Base-by-base conservation (phyloP, 2,113 vertebrate species). In the Lagopus muta region DNA sequence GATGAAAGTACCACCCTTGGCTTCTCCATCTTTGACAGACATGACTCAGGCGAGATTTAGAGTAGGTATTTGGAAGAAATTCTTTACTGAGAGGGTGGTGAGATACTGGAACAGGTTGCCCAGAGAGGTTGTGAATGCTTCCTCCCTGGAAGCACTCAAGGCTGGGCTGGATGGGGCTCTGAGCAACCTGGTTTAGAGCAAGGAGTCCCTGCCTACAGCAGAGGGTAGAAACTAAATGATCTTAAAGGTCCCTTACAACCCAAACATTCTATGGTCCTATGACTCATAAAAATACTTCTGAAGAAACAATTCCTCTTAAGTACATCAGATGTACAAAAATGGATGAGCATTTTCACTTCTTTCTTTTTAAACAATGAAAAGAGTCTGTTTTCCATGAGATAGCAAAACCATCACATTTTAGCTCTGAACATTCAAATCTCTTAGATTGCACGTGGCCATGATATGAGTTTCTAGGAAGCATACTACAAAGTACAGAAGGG, bases 401-500 rank as follows among this genome's bases (percentile, higher is more conserved):
- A 82, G 72, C 60, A 90, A 30, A 62, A 86, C 18, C 24, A 58
- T 40, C 5, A 70, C 25, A 52, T 88, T 85, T 82, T 80, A 45
- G 20, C 48, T 88, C 36, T 38, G 19, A 75, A 10, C 58, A 8
- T 62, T 80, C 45, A 71, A 62, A 90, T 71, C 82, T 91, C 86
- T 67, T 62, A 79, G 48, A 54, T 61, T 73, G 79, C 88, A 77
- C n/a, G 48, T 0, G 13, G 36, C 66, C 85, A 71, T 40, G 64
- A 64, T 86, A 69, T 55, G 62, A 72, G 92, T 82, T 79, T 95
- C 89, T 55, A 93, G 48, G 58, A 93, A 93, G 82, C 40, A 42
- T 22, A 6, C 73, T 78, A 84, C 8, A 25, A 85, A 72, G 74
- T 93, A 94, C 88, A 94, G 70, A 93, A 95, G 78, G 88, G 85